Percentiles rank a stretch among this genome's conserved stretches.
These are phyloP conservation scores for Andrena trimmerana DNA, from an alignment of 2,888 invertebrate genomes.

Conservation along the genomic window DNA sequence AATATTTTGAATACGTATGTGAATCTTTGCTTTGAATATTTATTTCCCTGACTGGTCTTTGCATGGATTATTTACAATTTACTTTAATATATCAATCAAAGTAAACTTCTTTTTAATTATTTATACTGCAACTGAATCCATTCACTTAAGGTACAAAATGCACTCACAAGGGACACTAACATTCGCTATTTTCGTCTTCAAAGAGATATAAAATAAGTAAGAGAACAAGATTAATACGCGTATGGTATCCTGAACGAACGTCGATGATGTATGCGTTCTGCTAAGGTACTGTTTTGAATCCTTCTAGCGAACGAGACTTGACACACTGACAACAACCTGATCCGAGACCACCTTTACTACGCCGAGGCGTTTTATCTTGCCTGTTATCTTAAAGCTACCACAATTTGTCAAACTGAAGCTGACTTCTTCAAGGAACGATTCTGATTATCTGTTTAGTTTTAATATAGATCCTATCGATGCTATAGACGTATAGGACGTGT, in stretches of 20 bases:
- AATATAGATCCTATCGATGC: neutral
- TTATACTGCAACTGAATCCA: too few relatives aligned
- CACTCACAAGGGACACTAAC: neutral
- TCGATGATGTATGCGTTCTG: slow-evolving; percentile 47
- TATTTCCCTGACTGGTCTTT: too few relatives aligned
- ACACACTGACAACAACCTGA: slow-evolving; percentile 74
- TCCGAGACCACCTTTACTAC: slow-evolving; percentile 73
- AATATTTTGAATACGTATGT: too few relatives aligned
- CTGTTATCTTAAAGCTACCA: slow-evolving; percentile 70
- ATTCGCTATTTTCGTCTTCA: neutral
- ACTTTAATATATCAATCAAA: too few relatives aligned
- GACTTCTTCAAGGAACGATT: slow-evolving; percentile 52
- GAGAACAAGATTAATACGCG: slow-evolving; percentile 14
- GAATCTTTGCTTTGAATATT: too few relatives aligned
- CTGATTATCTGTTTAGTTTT: slow-evolving; percentile 58
- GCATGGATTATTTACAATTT: too few relatives aligned
- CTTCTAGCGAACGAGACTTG: slow-evolving; percentile 59
- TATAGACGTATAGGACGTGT: neutral
- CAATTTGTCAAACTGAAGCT: slow-evolving; percentile 77
- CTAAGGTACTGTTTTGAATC: slow-evolving; percentile 51
- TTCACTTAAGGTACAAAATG: neutral
- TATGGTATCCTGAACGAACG: slow-evolving; percentile 27
- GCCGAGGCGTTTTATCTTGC: slow-evolving; percentile 65
- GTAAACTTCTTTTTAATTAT: too few relatives aligned
- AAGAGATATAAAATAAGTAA: neutral